Evolutionary conservation across 2,888 invertebrate genomes (phyloP).

Genomic region (Phania funesta): DNA sequence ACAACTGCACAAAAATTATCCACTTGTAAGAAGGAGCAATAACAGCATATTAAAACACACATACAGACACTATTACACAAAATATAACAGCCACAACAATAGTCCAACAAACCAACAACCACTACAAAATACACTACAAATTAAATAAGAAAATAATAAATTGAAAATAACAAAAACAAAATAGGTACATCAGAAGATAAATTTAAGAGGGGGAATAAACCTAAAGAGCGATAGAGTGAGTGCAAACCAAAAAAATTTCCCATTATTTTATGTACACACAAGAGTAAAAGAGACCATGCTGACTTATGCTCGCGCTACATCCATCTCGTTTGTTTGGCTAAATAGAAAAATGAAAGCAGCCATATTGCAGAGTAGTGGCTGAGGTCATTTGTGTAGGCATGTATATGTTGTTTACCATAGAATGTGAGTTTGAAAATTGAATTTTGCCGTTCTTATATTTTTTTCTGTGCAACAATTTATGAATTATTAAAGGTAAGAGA

Average conservation of each 20-base stretch:
- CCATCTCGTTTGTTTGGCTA: neutral
- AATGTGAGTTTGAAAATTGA: conserved; percentile 50
- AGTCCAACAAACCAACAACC: conserved; percentile 22
- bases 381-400: neutral
- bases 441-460: conserved; percentile 15
- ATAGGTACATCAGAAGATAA: conserved; percentile 1
- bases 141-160: conserved; percentile 60
- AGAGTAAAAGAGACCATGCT: neutral
- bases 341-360: conserved; percentile 29
- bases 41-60: neutral
- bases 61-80: neutral
- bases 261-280: conserved; percentile 33
- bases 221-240: neutral
- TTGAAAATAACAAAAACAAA: conserved; percentile 56
- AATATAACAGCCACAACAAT: neutral
- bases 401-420: neutral
- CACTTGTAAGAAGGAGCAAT: conserved; percentile 39
- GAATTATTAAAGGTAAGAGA: conserved; percentile 58
- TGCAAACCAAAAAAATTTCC: conserved; percentile 37
- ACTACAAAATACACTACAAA: conserved; percentile 59
- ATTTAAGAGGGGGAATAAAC: conserved; percentile 5
- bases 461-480: conserved; percentile 48
- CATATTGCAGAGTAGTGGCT: conserved; percentile 41
- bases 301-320: neutral
- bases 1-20: conserved; percentile 27